Evolutionary conservation across 2,888 invertebrate species (phyloP), one percentile per base, ranked within the genome.

Genomic region (Megalurothrips usitatus): DNA sequence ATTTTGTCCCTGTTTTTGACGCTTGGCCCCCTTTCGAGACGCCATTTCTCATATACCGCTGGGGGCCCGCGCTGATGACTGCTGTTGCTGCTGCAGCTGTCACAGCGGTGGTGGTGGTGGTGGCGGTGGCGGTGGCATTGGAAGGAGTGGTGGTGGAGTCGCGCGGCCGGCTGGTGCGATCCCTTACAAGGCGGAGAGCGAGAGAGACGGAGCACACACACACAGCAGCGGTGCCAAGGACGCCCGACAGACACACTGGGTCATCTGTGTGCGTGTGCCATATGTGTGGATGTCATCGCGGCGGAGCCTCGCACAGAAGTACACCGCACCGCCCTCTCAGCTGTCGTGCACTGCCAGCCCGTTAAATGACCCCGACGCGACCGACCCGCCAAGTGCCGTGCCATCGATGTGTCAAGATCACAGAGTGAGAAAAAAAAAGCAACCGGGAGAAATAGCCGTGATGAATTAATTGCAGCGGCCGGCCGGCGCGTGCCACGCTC

Each of bases 401-500:
- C n/a, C n/a, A n/a, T n/a, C n/a, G n/a, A n/a, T n/a, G n/a, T n/a
- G n/a, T n/a, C n/a, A n/a, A n/a, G n/a, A 43, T 43, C 34, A n/a
- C n/a, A n/a, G 34, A 43, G 52, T n/a, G 52, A 52, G 19, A 9
- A 52, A 52, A 52, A 52, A 52, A 52, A 3, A 8, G 10, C 2
- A 52, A 52, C 10, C 14, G 52, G 52, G 52, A 19, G 3, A 52
- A 9, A 52, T 3, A 58, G 23, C 68, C 12, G 26, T 23, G 68
- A 75, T 26, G 68, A 23, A 75, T 75, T 75, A 75, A 75, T 75
- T 75, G 68, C 68, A 26, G 26, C 68, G 26, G 12, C 68, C 68
- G n/a, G 68, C 23, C 23, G 68, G 68, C 68, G 26, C 68, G 68
- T 75, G 68, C 23, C 68, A 6, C 58, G 6, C 52, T 19, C 58